phyloP scores from a whole-genome alignment of 2,888 invertebrate genomes.

The Lycocerus yunnanus region DNA sequence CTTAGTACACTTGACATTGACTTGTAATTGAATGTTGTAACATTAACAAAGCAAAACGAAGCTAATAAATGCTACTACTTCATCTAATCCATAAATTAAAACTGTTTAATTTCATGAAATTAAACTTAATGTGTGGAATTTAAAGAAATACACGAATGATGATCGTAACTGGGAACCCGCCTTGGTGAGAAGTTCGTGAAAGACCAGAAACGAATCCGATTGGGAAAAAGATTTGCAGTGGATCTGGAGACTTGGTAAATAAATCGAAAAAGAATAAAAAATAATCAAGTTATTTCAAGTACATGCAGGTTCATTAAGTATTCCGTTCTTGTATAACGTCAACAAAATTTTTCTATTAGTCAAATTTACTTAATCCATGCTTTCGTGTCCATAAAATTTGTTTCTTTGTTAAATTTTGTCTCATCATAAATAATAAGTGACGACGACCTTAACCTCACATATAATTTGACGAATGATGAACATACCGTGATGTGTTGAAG shows the following conservation, averaged over 20 bases:
- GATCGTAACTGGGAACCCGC: too few relatives aligned
- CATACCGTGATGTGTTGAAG: neutral
- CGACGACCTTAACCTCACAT: constrained; percentile 15
- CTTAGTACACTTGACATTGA: constrained; percentile 31
- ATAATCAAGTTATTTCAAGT: neutral
- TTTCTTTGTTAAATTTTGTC: neutral
- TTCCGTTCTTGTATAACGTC: neutral
- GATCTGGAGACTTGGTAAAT: neutral
- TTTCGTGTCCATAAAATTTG: neutral
- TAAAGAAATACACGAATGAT: too few relatives aligned
- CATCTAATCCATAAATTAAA: neutral
- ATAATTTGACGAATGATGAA: constrained; percentile 3
- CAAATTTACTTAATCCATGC: neutral
- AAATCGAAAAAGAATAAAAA: neutral
- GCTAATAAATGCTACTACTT: neutral
- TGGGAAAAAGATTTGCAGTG: neutral
- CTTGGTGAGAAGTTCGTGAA: neutral
- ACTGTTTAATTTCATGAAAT: neutral
- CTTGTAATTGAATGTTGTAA: constrained; percentile 29
- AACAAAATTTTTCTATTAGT: neutral
- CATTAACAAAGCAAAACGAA: constrained; percentile 17
- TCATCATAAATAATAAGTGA: neutral
- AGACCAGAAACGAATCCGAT: neutral
- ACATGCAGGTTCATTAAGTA: neutral
- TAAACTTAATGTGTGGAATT: neutral